A percentile compares a stretch with the other conserved stretches of the same genome.
phyloP scores from a whole-genome alignment of 2,888 invertebrate species.

The Molanna angustata region DNA sequence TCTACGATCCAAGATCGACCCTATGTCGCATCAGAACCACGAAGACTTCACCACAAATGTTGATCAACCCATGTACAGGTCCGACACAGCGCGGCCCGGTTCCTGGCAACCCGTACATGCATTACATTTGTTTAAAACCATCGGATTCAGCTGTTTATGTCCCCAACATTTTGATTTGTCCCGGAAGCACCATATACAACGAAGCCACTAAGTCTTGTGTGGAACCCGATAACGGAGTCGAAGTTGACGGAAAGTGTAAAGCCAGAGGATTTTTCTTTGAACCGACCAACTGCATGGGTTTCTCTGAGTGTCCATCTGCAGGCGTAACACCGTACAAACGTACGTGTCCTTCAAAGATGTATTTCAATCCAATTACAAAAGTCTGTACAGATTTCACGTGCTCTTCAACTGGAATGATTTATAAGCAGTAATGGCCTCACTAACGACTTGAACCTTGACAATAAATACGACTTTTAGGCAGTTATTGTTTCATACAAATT shows the following conservation, averaged over 20 bases:
- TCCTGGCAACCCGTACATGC: background rate
- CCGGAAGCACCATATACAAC: background rate
- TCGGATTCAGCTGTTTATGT: background rate
- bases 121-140: background rate
- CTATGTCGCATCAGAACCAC: background rate
- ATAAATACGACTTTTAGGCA: no score
- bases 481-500: no score
- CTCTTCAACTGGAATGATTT: no score
- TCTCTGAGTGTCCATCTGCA: background rate
- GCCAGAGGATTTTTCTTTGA: slow-evolving; percentile 9
- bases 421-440: no score
- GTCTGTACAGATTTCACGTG: slow-evolving; percentile 6
- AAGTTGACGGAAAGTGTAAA: slow-evolving; percentile 2
- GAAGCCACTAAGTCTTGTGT: background rate
- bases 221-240: no score
- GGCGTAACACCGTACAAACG: background rate
- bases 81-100: background rate
- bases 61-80: background rate
- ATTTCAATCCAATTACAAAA: background rate
- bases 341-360: background rate
- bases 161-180: background rate
- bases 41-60: background rate
- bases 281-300: slow-evolving; percentile 1
- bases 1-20: background rate
- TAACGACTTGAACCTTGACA: no score